phyloP scores from a whole-genome alignment of 2,888 invertebrate genomes.

The Oxystoma pomonae region DNA sequence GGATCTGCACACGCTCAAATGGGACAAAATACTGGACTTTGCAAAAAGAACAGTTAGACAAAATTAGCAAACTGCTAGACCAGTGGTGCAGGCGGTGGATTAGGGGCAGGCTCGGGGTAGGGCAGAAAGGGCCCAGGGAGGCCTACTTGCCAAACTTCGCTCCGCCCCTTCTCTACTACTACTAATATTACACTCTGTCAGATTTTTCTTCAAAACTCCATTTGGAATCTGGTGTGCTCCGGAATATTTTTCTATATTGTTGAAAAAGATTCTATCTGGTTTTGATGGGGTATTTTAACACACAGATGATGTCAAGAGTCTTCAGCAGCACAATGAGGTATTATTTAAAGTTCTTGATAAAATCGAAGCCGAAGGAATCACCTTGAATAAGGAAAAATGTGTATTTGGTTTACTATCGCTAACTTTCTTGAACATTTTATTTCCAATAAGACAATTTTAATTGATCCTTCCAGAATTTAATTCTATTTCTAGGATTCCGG shows the following conservation, averaged over 20 bases:
- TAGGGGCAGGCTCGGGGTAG: no score
- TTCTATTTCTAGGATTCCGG: constrained; percentile 6
- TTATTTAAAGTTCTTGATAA: constrained; percentile 9
- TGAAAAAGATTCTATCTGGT: not conserved
- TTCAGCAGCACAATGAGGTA: constrained; percentile 1
- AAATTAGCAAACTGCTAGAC: no score
- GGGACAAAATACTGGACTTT: no score
- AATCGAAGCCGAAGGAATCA: constrained; percentile 8
- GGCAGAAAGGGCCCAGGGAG: no score
- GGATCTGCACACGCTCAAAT: no score
- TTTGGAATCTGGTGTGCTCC: constrained; percentile 15
- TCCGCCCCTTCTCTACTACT: no score
- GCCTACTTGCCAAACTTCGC: no score
- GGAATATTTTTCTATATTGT: not conserved
- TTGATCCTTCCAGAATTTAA: constrained; percentile 6
- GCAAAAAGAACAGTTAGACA: no score
- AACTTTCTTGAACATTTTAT: constrained; percentile 12
- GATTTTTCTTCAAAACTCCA: constrained; percentile 20
- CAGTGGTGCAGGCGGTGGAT: no score
- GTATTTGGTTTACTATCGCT: constrained; percentile 4
- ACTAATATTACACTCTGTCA: no score
- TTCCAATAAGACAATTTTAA: not conserved
- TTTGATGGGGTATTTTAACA: constrained; percentile 10
- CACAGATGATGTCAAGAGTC: constrained; percentile 1
- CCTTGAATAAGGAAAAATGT: constrained; percentile 10